phyloP scores from a whole-genome alignment of 1,140 invertebrate genomes.

The Aphelinus certus region DNA sequence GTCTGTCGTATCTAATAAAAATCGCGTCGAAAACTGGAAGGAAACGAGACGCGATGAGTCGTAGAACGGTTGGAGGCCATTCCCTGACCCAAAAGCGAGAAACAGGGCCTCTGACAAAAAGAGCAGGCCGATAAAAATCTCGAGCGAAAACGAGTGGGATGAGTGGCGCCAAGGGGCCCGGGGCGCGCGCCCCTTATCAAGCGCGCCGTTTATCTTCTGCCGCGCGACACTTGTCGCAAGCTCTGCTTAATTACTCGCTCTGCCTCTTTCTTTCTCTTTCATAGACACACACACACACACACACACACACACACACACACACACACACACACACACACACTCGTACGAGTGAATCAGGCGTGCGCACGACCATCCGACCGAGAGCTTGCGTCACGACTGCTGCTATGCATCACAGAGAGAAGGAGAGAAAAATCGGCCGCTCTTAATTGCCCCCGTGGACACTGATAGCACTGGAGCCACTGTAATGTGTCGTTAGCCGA shows the following conservation, averaged over 20 bases:
- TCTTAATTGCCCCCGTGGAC: too few species aligned
- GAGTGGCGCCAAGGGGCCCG: conserved; percentile 13
- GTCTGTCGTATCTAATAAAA: too few species aligned
- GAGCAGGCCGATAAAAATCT: not conserved
- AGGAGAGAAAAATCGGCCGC: too few species aligned
- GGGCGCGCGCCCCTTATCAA: not conserved
- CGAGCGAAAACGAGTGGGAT: not conserved
- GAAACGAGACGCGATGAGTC: too few species aligned
- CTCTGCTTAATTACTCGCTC: too few species aligned
- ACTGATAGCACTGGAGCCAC: too few species aligned
- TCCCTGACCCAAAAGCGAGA: not conserved
- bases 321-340: too few species aligned
- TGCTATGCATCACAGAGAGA: not conserved
- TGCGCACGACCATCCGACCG: conserved; percentile 6
- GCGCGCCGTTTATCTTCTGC: not conserved
- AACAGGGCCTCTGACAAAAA: not conserved
- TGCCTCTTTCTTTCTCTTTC: too few species aligned
- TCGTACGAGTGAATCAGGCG: conserved; percentile 3
- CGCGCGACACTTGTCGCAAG: conserved; percentile 7
- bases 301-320: too few species aligned
- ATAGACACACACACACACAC: too few species aligned
- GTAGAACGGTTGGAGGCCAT: too few species aligned
- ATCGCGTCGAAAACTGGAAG: too few species aligned
- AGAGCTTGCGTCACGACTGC: conserved; percentile 12
- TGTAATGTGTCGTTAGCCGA: not conserved